Conservation (phyloP, 2,888 invertebrate genomes). For the Pristionchus maxplancki region DNA sequence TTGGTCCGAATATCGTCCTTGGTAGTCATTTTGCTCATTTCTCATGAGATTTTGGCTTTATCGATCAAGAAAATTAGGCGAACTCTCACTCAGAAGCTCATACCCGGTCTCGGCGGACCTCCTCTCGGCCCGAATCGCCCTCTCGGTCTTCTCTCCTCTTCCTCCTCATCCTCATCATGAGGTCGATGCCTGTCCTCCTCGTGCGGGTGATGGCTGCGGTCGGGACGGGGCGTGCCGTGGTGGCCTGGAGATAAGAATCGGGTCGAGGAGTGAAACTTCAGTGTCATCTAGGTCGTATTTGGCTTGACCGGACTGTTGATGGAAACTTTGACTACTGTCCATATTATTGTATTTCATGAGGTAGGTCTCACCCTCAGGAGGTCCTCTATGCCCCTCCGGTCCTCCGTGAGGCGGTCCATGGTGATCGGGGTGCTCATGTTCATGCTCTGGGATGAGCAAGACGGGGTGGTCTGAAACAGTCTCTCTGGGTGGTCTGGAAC, state of each 20-base stretch:
- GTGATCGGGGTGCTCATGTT: neutral
- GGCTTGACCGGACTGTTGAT: no score
- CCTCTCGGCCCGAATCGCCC: neutral
- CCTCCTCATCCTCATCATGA: conserved; percentile 33
- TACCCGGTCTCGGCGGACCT: conserved; percentile 20
- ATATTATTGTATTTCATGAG: no score
- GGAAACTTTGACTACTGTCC: no score
- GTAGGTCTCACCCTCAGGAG: neutral
- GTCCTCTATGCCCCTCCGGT: neutral
- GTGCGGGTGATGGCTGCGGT: neutral
- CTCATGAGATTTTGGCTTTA: no score
- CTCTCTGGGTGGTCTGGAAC: neutral
- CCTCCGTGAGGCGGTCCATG: neutral
- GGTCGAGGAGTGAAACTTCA: neutral
- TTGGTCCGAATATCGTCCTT: neutral
- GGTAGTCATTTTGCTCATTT: neutral
- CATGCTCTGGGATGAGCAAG: neutral
- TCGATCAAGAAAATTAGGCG: no score
- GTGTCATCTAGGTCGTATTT: no score
- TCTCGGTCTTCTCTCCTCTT: neutral
- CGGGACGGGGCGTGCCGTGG: neutral
- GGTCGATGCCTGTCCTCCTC: no score
- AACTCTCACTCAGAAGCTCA: neutral
- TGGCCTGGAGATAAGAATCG: neutral
- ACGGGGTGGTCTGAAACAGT: conserved; percentile 11